Conservation (phyloP, 2,888 invertebrate species). For the Dioctria rufipes region DNA sequence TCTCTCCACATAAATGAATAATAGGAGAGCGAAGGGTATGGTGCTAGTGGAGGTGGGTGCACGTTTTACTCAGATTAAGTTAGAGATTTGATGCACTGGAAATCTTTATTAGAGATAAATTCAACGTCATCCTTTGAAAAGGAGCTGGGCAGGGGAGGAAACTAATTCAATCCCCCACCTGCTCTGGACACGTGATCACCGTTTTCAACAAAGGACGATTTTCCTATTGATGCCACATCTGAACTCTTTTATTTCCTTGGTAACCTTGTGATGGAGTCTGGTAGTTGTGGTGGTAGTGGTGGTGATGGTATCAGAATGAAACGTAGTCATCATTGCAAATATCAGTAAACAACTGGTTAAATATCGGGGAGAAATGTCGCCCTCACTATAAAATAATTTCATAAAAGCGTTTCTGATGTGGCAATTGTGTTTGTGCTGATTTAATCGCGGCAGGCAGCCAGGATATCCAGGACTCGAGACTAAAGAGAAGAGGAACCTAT, state of each 20-base stretch:
- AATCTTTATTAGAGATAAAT: slow-evolving; percentile 39
- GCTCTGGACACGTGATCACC: slow-evolving; percentile 26
- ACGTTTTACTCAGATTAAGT: background rate
- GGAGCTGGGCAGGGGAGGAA: background rate
- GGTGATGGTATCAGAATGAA: background rate
- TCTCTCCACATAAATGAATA: slow-evolving; percentile 7
- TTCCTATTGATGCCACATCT: background rate
- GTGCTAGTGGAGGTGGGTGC: background rate
- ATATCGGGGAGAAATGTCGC: slow-evolving; percentile 9
- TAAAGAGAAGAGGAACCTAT: slow-evolving; percentile 16
- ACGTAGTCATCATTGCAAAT: slow-evolving; percentile 5
- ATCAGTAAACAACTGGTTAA: slow-evolving; percentile 31
- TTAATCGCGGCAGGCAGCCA: slow-evolving; percentile 29
- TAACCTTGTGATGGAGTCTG: background rate
- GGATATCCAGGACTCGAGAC: too few species aligned
- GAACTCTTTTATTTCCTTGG: slow-evolving; percentile 23
- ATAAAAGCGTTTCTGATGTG: slow-evolving; percentile 45
- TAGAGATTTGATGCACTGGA: slow-evolving; percentile 13
- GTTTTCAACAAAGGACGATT: background rate
- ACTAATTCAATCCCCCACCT: background rate
- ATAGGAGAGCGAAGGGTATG: background rate
- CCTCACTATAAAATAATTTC: slow-evolving; percentile 34
- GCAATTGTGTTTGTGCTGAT: slow-evolving; percentile 45
- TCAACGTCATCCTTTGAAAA: slow-evolving; percentile 17
- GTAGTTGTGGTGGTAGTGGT: background rate